Evolutionary conservation across 1,140 invertebrate species (phyloP).

Genomic region (Stegodyphus dumicola): DNA sequence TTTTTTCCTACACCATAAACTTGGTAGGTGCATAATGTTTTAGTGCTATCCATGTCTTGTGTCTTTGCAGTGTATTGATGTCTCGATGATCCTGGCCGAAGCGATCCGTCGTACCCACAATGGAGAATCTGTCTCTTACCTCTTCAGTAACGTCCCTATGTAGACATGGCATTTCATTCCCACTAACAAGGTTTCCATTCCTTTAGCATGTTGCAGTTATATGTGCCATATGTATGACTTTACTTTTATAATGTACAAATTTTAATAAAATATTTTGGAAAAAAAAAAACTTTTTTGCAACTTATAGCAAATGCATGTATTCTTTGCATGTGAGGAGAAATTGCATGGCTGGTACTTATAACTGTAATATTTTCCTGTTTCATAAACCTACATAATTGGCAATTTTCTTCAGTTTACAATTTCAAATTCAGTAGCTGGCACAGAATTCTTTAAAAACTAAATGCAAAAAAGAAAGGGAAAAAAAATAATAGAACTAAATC

Average conservation of each 20-base stretch:
- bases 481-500: too few relatives aligned
- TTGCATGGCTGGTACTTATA: neutral
- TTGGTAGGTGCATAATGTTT: constrained; percentile 4
- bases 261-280: constrained; percentile 38
- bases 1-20: neutral
- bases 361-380: neutral
- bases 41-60: constrained; percentile 47
- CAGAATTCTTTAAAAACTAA: too few relatives aligned
- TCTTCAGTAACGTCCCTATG: constrained; percentile 91
- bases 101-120: constrained; percentile 96
- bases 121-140: constrained; percentile 95
- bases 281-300: neutral
- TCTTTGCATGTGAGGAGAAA: neutral
- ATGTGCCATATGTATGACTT: constrained; percentile 47
- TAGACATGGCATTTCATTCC: constrained; percentile 62
- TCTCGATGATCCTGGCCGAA: constrained; percentile 98
- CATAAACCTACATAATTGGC: too few relatives aligned
- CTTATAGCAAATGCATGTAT: constrained; percentile 1
- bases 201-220: constrained; percentile 51
- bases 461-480: too few relatives aligned
- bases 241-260: constrained; percentile 50
- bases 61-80: constrained; percentile 89
- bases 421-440: too few relatives aligned
- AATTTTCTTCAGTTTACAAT: too few relatives aligned
- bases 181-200: constrained; percentile 57